Percentiles rank a stretch among this genome's conserved stretches.
Conservation (phyloP, 2,888 invertebrate species). For the Eueremaeus valkanovi region DNA sequence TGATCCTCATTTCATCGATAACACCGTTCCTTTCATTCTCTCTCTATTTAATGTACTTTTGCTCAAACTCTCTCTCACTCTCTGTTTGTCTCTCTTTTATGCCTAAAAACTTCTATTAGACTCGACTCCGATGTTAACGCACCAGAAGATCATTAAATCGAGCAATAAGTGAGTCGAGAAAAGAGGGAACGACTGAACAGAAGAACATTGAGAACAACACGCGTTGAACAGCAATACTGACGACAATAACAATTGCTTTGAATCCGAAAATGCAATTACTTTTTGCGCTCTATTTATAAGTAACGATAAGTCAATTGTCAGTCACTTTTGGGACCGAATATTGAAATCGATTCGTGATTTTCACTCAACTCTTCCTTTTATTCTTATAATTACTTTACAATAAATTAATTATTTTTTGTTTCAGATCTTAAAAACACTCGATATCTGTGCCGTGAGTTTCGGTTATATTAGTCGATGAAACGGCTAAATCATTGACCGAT, state of each 20-base stretch:
- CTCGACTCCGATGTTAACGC: conserved; percentile 13
- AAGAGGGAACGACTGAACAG: no score
- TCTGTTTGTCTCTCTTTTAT: neutral
- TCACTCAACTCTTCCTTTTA: no score
- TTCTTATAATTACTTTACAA: neutral
- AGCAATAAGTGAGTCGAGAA: neutral
- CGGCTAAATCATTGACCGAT: neutral
- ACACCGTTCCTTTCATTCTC: conserved; percentile 17
- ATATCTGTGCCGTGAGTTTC: conserved; percentile 3
- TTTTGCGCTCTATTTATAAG: no score
- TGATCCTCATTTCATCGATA: conserved; percentile 32
- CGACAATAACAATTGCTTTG: no score
- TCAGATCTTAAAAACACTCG: neutral
- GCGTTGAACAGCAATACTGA: neutral
- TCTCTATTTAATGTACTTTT: conserved; percentile 18
- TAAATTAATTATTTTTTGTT: neutral
- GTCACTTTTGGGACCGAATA: no score
- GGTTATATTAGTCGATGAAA: neutral
- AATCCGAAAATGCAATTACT: no score
- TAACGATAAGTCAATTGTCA: no score
- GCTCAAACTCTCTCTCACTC: neutral
- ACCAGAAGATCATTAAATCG: conserved; percentile 32
- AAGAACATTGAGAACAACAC: neutral
- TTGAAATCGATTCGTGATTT: no score
- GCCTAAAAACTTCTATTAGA: conserved; percentile 12